A percentile compares a stretch with the other conserved stretches of the same genome.
Evolutionary conservation across 23 tunicate genomes (phyloP).

Genomic region (Clavelina lepadiformis): DNA sequence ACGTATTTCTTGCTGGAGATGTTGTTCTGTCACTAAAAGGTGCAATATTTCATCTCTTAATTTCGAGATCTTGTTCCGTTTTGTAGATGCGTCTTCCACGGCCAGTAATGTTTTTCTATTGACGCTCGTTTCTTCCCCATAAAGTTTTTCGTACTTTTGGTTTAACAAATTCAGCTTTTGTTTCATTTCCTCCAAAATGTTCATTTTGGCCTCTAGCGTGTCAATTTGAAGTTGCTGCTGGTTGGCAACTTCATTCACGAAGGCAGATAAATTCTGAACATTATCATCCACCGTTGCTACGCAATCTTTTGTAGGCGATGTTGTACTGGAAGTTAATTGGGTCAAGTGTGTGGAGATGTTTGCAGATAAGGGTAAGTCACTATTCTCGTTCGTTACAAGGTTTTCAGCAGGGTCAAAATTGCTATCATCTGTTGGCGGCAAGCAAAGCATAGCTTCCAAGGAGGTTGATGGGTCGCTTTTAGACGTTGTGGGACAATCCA

Average conservation of each 20-base stretch:
- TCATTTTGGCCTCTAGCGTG: not conserved
- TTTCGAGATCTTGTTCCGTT: not conserved
- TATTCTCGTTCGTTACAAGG: too few species aligned
- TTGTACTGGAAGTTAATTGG: too few species aligned
- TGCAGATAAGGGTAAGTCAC: too few species aligned
- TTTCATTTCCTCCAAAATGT: not conserved
- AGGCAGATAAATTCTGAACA: conserved; percentile 23
- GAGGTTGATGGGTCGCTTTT: too few species aligned
- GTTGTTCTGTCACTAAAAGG: conserved; percentile 3
- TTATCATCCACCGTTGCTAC: too few species aligned
- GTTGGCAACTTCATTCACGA: conserved; percentile 24
- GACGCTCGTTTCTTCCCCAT: not conserved
- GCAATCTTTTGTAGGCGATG: too few species aligned
- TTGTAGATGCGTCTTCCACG: not conserved
- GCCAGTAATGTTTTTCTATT: conserved; percentile 17
- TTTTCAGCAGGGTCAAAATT: too few species aligned
- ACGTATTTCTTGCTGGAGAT: not conserved
- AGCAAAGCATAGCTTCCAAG: too few species aligned
- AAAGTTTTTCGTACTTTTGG: not conserved
- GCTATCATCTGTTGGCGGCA: too few species aligned
- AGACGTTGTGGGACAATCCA: too few species aligned
- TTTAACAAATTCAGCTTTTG: conserved; percentile 2
- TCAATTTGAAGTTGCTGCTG: conserved; percentile 23
- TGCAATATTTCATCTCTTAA: conserved; percentile 14
- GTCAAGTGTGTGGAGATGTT: too few species aligned